Base-by-base conservation (phyloP, 2,797 vertebrate species). In the Coccyzus lansbergi region DNA sequence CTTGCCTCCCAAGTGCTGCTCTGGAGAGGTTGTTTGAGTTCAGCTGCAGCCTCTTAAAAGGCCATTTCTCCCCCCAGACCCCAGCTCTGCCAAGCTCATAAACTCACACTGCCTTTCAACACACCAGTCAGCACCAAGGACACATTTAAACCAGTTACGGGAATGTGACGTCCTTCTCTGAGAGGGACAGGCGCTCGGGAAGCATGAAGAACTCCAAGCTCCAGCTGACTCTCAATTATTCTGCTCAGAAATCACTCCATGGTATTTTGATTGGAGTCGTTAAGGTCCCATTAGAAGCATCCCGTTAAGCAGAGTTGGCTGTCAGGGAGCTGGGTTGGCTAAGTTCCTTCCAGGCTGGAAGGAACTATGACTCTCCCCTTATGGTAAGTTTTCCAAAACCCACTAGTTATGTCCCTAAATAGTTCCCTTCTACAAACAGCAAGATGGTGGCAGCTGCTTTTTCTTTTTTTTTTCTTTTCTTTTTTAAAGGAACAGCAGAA, bases 301-400 rank as follows among this genome's bases (percentile, higher is more conserved):
- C 76, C 86, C 1, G 1, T 83, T n/a, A 46, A 74, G 53, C 52
- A 20, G 89, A 86, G 84, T 63, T 48, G 86, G 75, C 87, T 81
- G 89, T 63, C 67, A 69, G 87, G 53, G 77, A 86, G 83, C 80
- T 58, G 79, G 60, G 60, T 67, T 79, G 86, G 83, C 80, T 58
- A 79, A 60, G 60, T 67, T 79, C 71, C 63, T 6, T 44, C 58
- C 12, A 24, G 44, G 74, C 69, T 76, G 81, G 84, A 55, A 76
- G 90, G 94, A 93, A 8, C 40, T 22, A 0, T 77, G 29, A 83
- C 60, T 85, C 68, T 83, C 92, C 87, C 10, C 0, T 83, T 81
- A 80, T 88, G 93, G 79, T 36, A 67, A 77, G 40, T 81, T 94
- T 67, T 94, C 92, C 91, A 92, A 94, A 95, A 68, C 90, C 87